Evolutionary conservation across 92 coral and sea anemone species (phyloP).

Genomic region (Actinostola sp.): DNA sequence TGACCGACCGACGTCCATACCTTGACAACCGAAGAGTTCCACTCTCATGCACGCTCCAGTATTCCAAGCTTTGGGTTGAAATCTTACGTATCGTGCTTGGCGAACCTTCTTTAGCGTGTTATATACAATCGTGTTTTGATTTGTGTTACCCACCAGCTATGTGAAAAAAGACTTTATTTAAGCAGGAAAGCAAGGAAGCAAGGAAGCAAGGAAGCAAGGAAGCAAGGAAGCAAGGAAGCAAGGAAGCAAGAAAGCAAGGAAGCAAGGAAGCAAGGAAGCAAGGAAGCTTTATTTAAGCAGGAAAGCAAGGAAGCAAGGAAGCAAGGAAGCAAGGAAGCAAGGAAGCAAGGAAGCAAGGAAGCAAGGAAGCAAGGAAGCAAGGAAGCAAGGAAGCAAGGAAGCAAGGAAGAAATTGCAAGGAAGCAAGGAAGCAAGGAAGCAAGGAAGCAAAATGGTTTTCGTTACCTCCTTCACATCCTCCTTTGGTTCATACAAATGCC

Average conservation of each 20-base stretch:
- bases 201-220: not conserved
- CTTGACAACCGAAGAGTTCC: constrained; percentile 67
- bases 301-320: not conserved
- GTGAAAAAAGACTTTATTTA: not conserved
- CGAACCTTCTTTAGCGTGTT: constrained; percentile 26
- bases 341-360: not conserved
- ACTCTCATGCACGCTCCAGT: constrained; percentile 54
- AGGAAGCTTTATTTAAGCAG: no score
- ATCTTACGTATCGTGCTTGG: constrained; percentile 49
- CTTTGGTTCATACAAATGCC: constrained; percentile 34
- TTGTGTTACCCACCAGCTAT: constrained; percentile 33
- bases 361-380: not conserved
- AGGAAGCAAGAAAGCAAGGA: not conserved
- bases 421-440: not conserved
- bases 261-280: not conserved
- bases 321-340: not conserved
- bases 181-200: not conserved
- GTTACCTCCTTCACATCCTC: constrained; percentile 7
- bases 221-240: not conserved
- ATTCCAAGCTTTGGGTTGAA: constrained; percentile 54
- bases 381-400: not conserved
- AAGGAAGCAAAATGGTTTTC: not conserved
- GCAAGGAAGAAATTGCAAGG: not conserved
- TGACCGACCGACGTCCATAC: not conserved
- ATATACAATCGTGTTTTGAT: constrained; percentile 33